phyloP scores from a whole-genome alignment of 2,797 vertebrate species.

The Enteromius fasciolatus region DNA sequence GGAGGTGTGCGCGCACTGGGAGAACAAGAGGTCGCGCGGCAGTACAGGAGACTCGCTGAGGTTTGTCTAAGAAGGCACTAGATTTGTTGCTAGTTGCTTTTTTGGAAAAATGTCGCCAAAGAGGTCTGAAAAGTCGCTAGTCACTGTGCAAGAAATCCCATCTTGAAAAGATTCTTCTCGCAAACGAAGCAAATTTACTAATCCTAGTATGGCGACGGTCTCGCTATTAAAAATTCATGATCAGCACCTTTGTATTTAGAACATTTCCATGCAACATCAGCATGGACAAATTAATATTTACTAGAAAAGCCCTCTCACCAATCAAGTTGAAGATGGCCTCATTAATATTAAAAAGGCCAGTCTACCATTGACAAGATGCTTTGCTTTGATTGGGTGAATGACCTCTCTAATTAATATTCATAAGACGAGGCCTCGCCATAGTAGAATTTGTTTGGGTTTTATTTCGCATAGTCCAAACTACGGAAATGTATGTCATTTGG shows the following conservation, averaged over 20 bases:
- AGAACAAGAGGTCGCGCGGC: too few species aligned
- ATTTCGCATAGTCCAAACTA: not conserved
- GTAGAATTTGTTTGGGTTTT: not conserved
- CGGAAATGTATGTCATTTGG: not conserved
- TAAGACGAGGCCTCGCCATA: not conserved
- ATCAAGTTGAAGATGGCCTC: not conserved
- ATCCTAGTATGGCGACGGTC: not conserved
- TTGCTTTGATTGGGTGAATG: not conserved
- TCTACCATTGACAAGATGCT: not conserved
- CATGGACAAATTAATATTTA: not conserved
- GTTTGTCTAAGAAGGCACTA: too few species aligned
- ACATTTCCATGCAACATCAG: not conserved
- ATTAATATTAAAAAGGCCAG: not conserved
- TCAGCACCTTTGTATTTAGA: not conserved
- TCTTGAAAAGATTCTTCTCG: constrained; percentile 27
- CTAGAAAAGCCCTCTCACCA: not conserved
- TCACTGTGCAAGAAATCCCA: too few species aligned
- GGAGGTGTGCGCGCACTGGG: too few species aligned
- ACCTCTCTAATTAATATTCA: constrained; percentile 15
- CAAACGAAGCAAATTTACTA: constrained; percentile 12
- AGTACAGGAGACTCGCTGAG: too few species aligned
- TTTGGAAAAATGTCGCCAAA: too few species aligned
- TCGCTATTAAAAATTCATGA: not conserved
- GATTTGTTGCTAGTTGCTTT: too few species aligned
- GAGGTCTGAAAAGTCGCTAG: too few species aligned